A percentile compares a stretch with the other conserved stretches of the same genome.
These are phyloP conservation scores for Erpobdella octoculata DNA, from an alignment of 2,888 invertebrate genomes.

Conservation along the genomic window DNA sequence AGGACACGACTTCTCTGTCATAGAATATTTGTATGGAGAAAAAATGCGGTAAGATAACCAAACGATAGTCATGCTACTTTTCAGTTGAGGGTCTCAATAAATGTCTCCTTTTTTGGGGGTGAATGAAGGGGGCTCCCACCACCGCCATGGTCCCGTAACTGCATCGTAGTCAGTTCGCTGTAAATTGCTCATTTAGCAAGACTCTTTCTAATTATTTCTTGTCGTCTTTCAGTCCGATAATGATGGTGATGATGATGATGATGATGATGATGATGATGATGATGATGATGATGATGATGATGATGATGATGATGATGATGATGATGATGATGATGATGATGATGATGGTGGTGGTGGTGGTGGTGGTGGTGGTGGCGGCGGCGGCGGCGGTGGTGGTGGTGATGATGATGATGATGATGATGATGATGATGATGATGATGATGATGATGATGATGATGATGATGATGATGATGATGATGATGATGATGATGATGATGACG, in stretches of 20 bases:
- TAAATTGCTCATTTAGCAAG: no score
- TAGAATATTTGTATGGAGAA: no score
- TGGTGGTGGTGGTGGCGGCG: neutral
- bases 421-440: conserved; percentile 14
- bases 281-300: neutral
- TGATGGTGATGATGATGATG: neutral
- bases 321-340: conserved; percentile 12
- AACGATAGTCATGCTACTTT: no score
- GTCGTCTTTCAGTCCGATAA: neutral
- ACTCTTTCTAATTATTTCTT: no score
- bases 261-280: no score
- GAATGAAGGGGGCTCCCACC: no score
- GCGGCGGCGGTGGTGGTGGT: neutral
- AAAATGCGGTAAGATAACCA: no score
- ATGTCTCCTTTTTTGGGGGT: no score
- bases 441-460: conserved; percentile 22
- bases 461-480: conserved; percentile 27
- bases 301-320: neutral
- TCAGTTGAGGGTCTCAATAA: no score
- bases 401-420: conserved; percentile 1
- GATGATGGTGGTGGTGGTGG: neutral
- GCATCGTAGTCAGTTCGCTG: no score
- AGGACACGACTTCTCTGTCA: no score
- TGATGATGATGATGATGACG: conserved; percentile 27
- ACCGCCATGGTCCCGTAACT: no score